Percentiles rank a stretch among this genome's conserved stretches.
These are phyloP conservation scores for Nomada fucata DNA, from an alignment of 2,888 invertebrate species.

Conservation along the genomic window DNA sequence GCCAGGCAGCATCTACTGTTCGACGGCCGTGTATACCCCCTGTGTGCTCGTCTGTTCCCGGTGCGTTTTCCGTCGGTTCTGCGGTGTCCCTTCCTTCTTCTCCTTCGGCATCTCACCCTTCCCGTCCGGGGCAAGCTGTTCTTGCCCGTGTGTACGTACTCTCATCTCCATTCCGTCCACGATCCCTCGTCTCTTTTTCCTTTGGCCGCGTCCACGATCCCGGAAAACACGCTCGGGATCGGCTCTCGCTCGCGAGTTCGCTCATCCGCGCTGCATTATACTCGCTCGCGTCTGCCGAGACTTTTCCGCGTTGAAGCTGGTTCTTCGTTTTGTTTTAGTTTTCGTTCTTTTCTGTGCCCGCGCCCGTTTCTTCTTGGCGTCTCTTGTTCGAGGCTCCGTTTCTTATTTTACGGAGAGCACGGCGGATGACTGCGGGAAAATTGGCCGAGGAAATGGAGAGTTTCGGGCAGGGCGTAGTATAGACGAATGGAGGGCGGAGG, in stretches of 20 bases:
- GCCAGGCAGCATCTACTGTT: constrained; percentile 45
- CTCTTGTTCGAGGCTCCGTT: background rate
- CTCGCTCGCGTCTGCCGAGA: constrained; percentile 59
- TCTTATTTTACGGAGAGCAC: background rate
- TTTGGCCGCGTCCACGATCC: constrained; percentile 62
- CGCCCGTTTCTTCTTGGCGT: background rate
- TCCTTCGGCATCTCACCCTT: constrained; percentile 38
- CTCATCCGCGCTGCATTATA: constrained; percentile 61
- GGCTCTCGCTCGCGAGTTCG: constrained; percentile 62
- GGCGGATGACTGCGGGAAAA: constrained; percentile 34
- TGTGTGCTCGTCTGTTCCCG: constrained; percentile 43
- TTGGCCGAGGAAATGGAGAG: constrained; percentile 29
- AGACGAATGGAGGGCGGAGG: too few species aligned
- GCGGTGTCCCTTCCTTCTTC: constrained; percentile 52
- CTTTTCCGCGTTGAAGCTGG: constrained; percentile 43
- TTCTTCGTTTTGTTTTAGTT: constrained; percentile 10
- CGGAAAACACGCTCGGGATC: constrained; percentile 66
- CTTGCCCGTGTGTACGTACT: constrained; percentile 49
- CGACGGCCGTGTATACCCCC: constrained; percentile 55
- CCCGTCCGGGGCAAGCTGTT: constrained; percentile 51
- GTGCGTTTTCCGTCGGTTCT: constrained; percentile 54
- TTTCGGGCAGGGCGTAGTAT: background rate
- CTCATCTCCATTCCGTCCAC: constrained; percentile 69
- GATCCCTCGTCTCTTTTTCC: constrained; percentile 62
- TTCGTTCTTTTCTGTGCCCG: background rate